Conservation (phyloP, 2,888 invertebrate species). For the Drosophila fungiperda region DNA sequence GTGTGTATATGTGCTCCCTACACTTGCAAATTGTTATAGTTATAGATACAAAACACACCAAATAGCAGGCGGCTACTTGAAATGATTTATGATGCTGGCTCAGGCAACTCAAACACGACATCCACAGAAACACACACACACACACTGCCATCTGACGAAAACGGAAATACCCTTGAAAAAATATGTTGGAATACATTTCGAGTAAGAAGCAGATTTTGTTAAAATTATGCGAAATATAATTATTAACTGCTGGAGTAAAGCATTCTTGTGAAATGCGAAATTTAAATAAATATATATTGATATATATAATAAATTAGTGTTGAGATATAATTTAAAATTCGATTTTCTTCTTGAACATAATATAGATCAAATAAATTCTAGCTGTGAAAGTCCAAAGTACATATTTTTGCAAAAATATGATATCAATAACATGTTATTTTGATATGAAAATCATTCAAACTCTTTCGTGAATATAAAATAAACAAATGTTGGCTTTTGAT, state of each 20-base stretch:
- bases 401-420: no score
- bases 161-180: background rate
- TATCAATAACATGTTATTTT: background rate
- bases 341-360: background rate
- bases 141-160: background rate
- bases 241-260: background rate
- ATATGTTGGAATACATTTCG: background rate
- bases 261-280: no score
- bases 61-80: constrained; percentile 71
- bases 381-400: background rate
- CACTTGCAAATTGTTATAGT: constrained; percentile 74
- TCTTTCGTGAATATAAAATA: background rate
- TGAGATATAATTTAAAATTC: background rate
- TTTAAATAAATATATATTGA: no score
- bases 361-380: background rate
- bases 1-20: constrained; percentile 39
- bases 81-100: constrained; percentile 82
- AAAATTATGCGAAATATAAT: background rate
- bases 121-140: background rate
- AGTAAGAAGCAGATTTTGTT: background rate
- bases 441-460: background rate
- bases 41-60: constrained; percentile 58
- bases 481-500: no score
- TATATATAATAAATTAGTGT: background rate
- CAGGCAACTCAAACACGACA: constrained; percentile 17